Base-by-base conservation (phyloP, 35 echinoderm and acorn worm genomes). In the Chiridota heheva region DNA sequence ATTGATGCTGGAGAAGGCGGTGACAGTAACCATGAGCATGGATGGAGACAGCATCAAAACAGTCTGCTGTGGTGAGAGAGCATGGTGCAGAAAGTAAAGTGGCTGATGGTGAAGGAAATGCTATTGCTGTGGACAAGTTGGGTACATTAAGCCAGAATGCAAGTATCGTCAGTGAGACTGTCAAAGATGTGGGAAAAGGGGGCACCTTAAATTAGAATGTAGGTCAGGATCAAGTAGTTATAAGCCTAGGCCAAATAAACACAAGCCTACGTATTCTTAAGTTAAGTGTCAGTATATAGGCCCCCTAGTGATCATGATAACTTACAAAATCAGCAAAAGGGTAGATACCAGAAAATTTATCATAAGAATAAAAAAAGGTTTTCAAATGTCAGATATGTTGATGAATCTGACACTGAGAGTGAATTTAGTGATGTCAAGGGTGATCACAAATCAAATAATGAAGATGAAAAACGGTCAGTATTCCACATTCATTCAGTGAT, bases 331-430 rank as follows among this genome's bases (percentile, higher is more conserved):
- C 17, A 63, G 17, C 60, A 63, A 63, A 6, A 16, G 31, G 17
- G 17, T 28, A 10, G 28, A 67, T 67, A 7, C 63, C 31, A 36
- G 34, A 67, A 67, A 67, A 16, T 27, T 2, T 28, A 10, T 67
- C 63, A 67, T 28, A 67, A 67, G 27, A 31, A 36, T 28, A 67
- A 67, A 67, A 67, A 67, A 36, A 67, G 38, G 38, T 67, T 18
- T 28, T 67, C 63, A 15, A 5, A 30, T 36, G 56, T 67, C 6
- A 67, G 63, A 36, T 67, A 33, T 67, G 63, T 6, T 26, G 27
- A 20, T 18, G 2, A 36, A 67, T 29, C 26, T 2, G 5, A 67
- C 33, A 67, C 5, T 67, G 63, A 67, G 34, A 67, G 34, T 32
- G 63, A 31, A 2, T 34, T 2, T 67, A 2, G 25, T 16, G 56